A percentile compares a stretch with the other conserved stretches of the same genome.
Conservation (phyloP, 2,797 vertebrate species). For the Heliangelus exortis region DNA sequence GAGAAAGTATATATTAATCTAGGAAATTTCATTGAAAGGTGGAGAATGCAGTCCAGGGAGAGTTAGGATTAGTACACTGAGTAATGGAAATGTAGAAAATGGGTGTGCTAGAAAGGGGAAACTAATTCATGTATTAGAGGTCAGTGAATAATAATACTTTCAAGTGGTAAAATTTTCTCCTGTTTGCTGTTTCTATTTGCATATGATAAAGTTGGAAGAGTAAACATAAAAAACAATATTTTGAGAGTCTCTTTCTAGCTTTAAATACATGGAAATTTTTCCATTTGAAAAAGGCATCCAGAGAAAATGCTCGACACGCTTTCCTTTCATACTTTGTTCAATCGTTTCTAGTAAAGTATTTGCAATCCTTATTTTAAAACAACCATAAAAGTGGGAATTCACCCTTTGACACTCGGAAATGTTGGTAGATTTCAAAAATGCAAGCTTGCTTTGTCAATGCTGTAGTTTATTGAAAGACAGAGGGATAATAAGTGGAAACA, state of each 20-base stretch:
- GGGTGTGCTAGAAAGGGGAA: background rate
- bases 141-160: constrained; percentile 11
- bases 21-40: background rate
- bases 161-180: background rate
- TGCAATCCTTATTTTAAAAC: background rate
- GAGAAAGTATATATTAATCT: background rate
- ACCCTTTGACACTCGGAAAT: background rate
- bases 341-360: background rate
- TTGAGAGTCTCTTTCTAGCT: background rate
- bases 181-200: constrained; percentile 22
- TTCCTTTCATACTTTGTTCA: background rate
- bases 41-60: background rate
- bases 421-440: background rate
- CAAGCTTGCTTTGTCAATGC: background rate
- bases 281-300: background rate
- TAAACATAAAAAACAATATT: background rate
- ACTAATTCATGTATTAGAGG: constrained; percentile 14
- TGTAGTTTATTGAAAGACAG: background rate
- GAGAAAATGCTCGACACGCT: background rate
- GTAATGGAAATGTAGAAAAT: background rate
- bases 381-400: background rate
- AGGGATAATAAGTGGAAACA: background rate
- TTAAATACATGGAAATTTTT: background rate
- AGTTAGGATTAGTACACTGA: background rate
- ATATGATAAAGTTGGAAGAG: background rate